These are phyloP conservation scores for Formicarius rufipectus DNA, from an alignment of 2,113 vertebrate species.

Conservation along the genomic window DNA sequence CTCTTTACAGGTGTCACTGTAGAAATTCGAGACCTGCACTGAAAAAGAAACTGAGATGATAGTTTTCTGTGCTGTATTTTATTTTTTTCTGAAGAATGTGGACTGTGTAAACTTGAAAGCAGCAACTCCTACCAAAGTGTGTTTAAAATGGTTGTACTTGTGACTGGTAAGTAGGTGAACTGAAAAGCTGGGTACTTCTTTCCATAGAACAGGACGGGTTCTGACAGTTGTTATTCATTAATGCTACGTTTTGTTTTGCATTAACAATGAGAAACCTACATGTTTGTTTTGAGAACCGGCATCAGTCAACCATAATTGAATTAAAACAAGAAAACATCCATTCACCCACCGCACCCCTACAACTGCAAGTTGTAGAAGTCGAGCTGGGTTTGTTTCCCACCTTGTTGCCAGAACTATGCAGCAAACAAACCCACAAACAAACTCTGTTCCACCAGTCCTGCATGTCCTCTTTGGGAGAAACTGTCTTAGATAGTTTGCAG, in stretches of 20 bases:
- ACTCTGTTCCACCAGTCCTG: not conserved
- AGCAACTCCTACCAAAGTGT: not conserved
- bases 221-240: not conserved
- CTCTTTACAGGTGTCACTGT: not conserved
- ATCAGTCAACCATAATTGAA: not conserved
- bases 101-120: not conserved
- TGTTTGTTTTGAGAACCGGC: not conserved
- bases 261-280: not conserved
- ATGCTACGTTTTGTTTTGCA: not conserved
- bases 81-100: not conserved
- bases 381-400: not conserved
- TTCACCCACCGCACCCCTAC: not conserved
- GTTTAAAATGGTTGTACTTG: not conserved
- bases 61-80: not conserved
- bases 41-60: not conserved
- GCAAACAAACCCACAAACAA: not conserved
- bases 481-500: not conserved
- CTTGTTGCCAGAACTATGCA: not conserved
- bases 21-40: not conserved
- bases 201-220: not conserved
- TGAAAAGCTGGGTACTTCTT: not conserved
- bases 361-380: not conserved
- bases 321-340: not conserved
- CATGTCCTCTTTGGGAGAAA: not conserved
- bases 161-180: not conserved